Conservation (phyloP, 2,888 invertebrate species). For the Scaptodrosophila latifasciaeformis region DNA sequence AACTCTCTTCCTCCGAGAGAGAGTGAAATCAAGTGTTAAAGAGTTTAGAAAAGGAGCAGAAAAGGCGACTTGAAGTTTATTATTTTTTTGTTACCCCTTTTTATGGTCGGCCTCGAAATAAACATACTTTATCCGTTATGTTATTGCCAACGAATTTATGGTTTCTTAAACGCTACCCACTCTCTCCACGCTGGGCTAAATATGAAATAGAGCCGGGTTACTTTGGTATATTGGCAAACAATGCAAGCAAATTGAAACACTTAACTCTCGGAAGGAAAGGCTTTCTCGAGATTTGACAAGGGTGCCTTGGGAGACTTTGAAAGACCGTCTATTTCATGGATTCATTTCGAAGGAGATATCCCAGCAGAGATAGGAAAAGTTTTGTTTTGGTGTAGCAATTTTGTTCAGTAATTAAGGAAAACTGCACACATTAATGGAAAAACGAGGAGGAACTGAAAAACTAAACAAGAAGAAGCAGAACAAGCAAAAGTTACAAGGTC, state of each 20-base stretch:
- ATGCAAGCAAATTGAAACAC: constrained; percentile 42
- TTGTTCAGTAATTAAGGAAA: no score
- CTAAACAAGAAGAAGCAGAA: constrained; percentile 26
- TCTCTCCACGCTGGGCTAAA: constrained; percentile 21
- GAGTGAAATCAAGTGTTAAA: constrained; percentile 67
- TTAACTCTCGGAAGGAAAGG: neutral
- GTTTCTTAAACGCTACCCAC: constrained; percentile 56
- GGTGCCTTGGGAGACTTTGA: no score
- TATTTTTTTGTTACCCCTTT: constrained; percentile 43
- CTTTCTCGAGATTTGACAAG: constrained; percentile 44
- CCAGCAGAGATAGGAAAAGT: constrained; percentile 11
- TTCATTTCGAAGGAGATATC: constrained; percentile 10
- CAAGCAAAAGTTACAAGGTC: constrained; percentile 56
- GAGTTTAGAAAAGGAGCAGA: constrained; percentile 34
- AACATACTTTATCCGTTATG: constrained; percentile 68
- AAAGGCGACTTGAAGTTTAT: no score
- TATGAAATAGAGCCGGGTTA: constrained; percentile 30
- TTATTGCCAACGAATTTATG: constrained; percentile 63
- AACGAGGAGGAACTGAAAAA: no score
- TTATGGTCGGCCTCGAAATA: constrained; percentile 43
- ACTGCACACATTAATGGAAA: no score
- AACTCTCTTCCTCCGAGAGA: constrained; percentile 2
- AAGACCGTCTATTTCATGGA: no score
- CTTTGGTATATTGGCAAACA: constrained; percentile 23
- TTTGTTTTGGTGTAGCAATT: constrained; percentile 9